A percentile compares a stretch with the other conserved stretches of the same genome.
phyloP scores from a whole-genome alignment of 1,140 invertebrate genomes.

The Drosophila yakuba region DNA sequence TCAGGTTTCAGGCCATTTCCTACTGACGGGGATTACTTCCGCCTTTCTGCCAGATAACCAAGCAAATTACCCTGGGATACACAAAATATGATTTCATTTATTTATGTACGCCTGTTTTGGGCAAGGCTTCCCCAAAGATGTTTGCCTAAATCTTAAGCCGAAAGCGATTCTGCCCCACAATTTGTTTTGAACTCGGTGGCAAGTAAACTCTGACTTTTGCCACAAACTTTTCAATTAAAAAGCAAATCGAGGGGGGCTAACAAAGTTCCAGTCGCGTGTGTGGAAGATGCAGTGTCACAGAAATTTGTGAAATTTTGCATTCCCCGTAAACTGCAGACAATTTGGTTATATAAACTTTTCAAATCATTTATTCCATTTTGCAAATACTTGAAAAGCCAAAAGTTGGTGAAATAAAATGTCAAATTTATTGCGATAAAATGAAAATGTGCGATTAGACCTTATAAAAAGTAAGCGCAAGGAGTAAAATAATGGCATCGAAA shows the following conservation, averaged over 20 bases:
- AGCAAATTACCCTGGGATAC: constrained; percentile 48
- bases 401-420: constrained; percentile 57
- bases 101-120: not conserved
- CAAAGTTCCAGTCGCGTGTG: constrained; percentile 23
- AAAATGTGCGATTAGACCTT: constrained; percentile 47
- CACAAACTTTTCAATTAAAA: constrained; percentile 74
- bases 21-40: constrained; percentile 40
- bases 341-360: constrained; percentile 69
- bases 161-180: constrained; percentile 37
- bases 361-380: constrained; percentile 74
- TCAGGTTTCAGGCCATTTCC: constrained; percentile 28
- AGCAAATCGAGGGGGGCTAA: constrained; percentile 25
- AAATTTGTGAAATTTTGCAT: constrained; percentile 21
- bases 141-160: constrained; percentile 28
- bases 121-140: not conserved
- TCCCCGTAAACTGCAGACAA: constrained; percentile 46
- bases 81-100: constrained; percentile 46
- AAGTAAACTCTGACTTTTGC: constrained; percentile 1
- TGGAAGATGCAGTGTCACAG: constrained; percentile 15
- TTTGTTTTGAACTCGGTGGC: constrained; percentile 11
- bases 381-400: constrained; percentile 56
- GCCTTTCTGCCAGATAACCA: constrained; percentile 30
- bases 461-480: constrained; percentile 31
- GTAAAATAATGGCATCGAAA: constrained; percentile 13
- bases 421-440: constrained; percentile 59